Evolutionary conservation across 2,888 invertebrate species (phyloP), one percentile per base, ranked within the genome.

Genomic region (Ceratothoa steindachneri): DNA sequence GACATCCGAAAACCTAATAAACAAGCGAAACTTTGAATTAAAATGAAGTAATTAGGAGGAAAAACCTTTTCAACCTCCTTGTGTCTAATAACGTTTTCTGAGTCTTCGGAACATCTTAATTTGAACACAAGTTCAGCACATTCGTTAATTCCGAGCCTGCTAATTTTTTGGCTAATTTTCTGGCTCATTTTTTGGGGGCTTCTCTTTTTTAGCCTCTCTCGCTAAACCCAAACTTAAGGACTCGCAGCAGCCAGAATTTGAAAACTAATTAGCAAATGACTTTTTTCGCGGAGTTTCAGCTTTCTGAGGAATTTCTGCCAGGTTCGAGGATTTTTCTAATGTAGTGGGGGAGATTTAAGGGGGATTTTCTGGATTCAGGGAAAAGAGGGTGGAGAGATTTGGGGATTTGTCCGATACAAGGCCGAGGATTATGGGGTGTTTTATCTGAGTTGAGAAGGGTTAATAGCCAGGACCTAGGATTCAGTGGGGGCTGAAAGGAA

Each of bases 211-310:
- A 5, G 12, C 5, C 55, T 55, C 55, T 22, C 55, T 55, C 19
- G 55, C 5, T 15, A 19, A 55, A 22, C 19, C 55, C 19, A 55
- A 55, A 55, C 55, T 55, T 55, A 55, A 55, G 55, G 55, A 55
- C 55, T 55, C 24, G 7, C 19, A 55, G 55, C 55, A 66, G 74
- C 70, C 70, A 74, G 70, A 74, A 70, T 74, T 74, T 70, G 74
- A 55, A 67, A 74, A 74, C 70, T 74, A 74, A 74, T 74, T 74
- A 71, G 70, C 67, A 74, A 73, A 74, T 74, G 66, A 74, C 74
- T 74, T 74, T 74, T 74, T 60, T 60, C 27, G 19, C 27, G 22
- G 60, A 60, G 60, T 60, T 60, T 60, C 60, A 60, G 60, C 60
- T 60, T 60, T 60, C 60, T 60, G 60, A 60, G 60, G 60, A 60